phyloP scores from a whole-genome alignment of 2,888 invertebrate genomes.

The Oscheius sp. region DNA sequence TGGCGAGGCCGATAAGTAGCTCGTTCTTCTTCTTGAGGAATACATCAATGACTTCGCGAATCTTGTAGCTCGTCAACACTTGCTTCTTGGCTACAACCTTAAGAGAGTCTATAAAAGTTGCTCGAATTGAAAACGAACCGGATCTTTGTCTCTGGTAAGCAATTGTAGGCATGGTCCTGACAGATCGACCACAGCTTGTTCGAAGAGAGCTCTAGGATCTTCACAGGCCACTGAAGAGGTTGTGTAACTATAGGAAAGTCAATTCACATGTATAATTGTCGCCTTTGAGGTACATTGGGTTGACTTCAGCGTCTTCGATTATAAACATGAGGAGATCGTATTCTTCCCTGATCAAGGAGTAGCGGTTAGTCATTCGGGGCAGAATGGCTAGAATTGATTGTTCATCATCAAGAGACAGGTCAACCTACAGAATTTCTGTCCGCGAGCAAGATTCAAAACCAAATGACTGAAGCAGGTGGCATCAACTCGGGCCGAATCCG shows the following conservation, averaged over 20 bases:
- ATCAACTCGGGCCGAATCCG: slow-evolving; percentile 12
- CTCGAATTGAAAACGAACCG: neutral
- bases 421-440: neutral
- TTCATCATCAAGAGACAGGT: neutral
- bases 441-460: neutral
- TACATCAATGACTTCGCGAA: neutral
- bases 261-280: neutral
- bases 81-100: neutral
- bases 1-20: neutral
- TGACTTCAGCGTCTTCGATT: neutral
- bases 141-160: neutral
- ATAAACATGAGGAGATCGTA: slow-evolving; percentile 3
- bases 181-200: neutral
- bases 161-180: neutral
- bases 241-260: too few relatives aligned
- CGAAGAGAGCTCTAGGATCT: neutral
- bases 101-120: neutral
- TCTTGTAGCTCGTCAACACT: slow-evolving; percentile 11
- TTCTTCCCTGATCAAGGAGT: neutral
- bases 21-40: neutral
- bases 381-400: neutral
- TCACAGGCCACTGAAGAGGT: slow-evolving; percentile 5
- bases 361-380: slow-evolving; percentile 14
- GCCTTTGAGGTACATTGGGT: neutral
- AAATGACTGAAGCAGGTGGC: slow-evolving; percentile 1